Conservation (phyloP, 2,888 invertebrate genomes). For the Proisotoma minuta region DNA sequence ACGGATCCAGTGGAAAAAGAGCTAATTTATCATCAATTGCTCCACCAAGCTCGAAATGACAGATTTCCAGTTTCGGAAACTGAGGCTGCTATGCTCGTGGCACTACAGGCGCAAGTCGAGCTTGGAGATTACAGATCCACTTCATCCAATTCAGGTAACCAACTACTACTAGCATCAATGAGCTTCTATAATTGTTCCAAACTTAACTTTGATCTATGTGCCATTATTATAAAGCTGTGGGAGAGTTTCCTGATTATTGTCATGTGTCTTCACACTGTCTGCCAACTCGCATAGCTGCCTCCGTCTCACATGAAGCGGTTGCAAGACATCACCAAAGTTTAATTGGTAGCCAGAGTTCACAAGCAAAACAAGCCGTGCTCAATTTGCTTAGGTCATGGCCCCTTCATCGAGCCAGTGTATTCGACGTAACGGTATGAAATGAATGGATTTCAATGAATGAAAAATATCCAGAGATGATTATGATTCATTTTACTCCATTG, state of each 20-base stretch:
- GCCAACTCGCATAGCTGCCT: constrained; percentile 73
- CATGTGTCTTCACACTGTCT: constrained; percentile 73
- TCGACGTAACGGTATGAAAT: constrained; percentile 65
- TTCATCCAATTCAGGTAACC: neutral
- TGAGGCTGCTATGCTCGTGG: constrained; percentile 78
- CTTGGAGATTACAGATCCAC: constrained; percentile 67
- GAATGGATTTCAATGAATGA: neutral
- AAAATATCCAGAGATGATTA: neutral
- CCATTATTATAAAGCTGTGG: no score
- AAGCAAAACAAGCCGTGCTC: constrained; percentile 86
- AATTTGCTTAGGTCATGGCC: constrained; percentile 92
- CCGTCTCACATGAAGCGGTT: constrained; percentile 75
- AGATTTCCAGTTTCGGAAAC: constrained; percentile 18
- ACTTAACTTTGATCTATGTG: no score
- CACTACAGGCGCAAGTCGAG: constrained; percentile 88
- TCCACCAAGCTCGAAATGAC: constrained; percentile 84
- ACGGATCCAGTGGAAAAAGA: constrained; percentile 88
- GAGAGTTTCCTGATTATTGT: constrained; percentile 59
- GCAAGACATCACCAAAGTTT: constrained; percentile 86
- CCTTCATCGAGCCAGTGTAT: constrained; percentile 84
- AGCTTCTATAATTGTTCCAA: no score
- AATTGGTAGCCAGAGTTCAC: constrained; percentile 75
- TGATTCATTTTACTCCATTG: constrained; percentile 17
- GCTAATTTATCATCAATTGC: constrained; percentile 84
- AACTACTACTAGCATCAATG: no score